phyloP scores from a whole-genome alignment of 2,888 invertebrate genomes.

The Seira sanloemensis region DNA sequence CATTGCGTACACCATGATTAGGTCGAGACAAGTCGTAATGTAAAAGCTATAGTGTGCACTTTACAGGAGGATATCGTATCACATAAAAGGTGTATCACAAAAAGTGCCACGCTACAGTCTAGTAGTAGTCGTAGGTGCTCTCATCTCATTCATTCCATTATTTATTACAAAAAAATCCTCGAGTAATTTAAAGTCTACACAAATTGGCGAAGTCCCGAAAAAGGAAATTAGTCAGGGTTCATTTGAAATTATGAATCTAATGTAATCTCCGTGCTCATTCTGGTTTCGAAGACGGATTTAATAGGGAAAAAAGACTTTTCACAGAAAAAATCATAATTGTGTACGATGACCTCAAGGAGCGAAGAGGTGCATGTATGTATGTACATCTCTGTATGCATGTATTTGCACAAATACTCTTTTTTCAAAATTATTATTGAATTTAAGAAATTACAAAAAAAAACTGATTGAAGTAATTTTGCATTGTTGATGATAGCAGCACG shows the following conservation, averaged over 20 bases:
- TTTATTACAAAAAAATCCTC: background rate
- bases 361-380: too few relatives aligned
- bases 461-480: background rate
- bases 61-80: background rate
- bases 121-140: too few relatives aligned
- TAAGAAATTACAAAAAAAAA: background rate
- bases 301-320: too few relatives aligned
- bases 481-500: background rate
- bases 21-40: background rate
- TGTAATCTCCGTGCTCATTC: background rate
- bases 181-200: background rate
- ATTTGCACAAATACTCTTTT: background rate
- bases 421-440: conserved; percentile 6
- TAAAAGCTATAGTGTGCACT: background rate
- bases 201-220: background rate
- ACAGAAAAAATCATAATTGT: background rate
- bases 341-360: conserved; percentile 8
- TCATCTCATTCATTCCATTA: background rate
- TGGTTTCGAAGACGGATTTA: background rate
- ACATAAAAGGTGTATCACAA: background rate
- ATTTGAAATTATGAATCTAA: background rate
- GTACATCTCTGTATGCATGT: too few relatives aligned
- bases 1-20: background rate
- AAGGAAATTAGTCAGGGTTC: background rate
- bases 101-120: too few relatives aligned